These are phyloP conservation scores for Noturus placidus DNA, from an alignment of 2,113 vertebrate genomes.

Conservation along the genomic window DNA sequence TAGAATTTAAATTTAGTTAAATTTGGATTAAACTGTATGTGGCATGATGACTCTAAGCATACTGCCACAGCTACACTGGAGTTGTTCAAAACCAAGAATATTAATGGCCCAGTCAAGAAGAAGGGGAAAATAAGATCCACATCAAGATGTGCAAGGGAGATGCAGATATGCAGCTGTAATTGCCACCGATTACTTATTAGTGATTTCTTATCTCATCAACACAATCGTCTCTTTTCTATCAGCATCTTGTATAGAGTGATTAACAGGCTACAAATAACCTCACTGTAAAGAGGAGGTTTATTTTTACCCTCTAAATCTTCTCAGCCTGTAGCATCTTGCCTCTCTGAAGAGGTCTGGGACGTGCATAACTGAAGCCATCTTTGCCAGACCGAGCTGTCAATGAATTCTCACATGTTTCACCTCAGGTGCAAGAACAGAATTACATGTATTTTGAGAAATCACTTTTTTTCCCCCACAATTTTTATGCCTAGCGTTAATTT, in stretches of 20 bases:
- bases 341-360: neutral
- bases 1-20: neutral
- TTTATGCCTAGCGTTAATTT: neutral
- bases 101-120: neutral
- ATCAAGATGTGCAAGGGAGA: neutral
- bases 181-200: neutral
- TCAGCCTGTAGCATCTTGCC: neutral
- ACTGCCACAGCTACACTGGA: neutral
- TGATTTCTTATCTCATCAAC: neutral
- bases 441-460: neutral
- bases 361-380: neutral
- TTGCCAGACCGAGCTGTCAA: neutral
- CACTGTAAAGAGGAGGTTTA: neutral
- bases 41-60: neutral
- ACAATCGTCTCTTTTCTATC: neutral
- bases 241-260: neutral
- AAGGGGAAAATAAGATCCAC: neutral
- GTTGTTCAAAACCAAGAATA: neutral
- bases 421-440: neutral
- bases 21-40: neutral
- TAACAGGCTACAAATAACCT: slow-evolving; percentile 9
- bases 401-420: neutral
- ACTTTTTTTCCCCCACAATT: neutral
- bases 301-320: slow-evolving; percentile 15
- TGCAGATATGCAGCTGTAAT: neutral